These are phyloP conservation scores for Bicyclus anynana DNA, from an alignment of 1,140 invertebrate genomes.

Conservation along the genomic window DNA sequence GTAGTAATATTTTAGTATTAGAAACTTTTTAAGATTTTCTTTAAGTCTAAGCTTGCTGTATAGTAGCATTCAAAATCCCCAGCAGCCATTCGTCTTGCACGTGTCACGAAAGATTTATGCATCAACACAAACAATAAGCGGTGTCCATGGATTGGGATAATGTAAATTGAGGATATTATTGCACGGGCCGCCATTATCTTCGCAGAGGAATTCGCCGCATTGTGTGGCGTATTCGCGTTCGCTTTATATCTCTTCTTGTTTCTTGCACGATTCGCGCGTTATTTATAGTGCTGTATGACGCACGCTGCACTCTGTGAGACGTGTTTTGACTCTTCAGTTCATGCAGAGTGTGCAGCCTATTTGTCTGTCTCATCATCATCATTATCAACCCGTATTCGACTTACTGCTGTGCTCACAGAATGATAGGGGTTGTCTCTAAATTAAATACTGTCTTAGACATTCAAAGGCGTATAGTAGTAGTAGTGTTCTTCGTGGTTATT, in stretches of 20 bases:
- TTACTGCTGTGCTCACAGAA: too few relatives aligned
- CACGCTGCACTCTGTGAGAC: conserved; percentile 37
- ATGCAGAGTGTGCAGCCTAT: too few relatives aligned
- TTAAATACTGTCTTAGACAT: too few relatives aligned
- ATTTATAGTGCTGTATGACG: conserved; percentile 44
- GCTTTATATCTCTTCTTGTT: conserved; percentile 31
- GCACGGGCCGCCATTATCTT: conserved; percentile 22
- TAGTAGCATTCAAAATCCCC: too few relatives aligned
- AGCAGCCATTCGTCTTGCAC: too few relatives aligned
- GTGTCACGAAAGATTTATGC: neutral
- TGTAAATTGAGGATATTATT: conserved; percentile 17
- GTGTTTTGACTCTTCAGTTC: conserved; percentile 12
- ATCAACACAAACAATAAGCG: neutral
- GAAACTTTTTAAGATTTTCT: too few relatives aligned
- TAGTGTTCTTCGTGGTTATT: too few relatives aligned
- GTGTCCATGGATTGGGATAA: conserved; percentile 8
- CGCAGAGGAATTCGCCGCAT: conserved; percentile 25
- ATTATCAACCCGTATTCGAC: too few relatives aligned
- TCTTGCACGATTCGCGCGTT: conserved; percentile 31
- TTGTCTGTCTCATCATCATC: too few relatives aligned
- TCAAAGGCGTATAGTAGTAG: too few relatives aligned
- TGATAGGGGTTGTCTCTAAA: neutral
- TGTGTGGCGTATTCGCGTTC: conserved; percentile 30
- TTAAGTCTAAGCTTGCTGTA: too few relatives aligned
- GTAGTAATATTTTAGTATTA: too few relatives aligned